Evolutionary conservation across 1,140 invertebrate genomes (phyloP).

Genomic region (Augochlora pura): DNA sequence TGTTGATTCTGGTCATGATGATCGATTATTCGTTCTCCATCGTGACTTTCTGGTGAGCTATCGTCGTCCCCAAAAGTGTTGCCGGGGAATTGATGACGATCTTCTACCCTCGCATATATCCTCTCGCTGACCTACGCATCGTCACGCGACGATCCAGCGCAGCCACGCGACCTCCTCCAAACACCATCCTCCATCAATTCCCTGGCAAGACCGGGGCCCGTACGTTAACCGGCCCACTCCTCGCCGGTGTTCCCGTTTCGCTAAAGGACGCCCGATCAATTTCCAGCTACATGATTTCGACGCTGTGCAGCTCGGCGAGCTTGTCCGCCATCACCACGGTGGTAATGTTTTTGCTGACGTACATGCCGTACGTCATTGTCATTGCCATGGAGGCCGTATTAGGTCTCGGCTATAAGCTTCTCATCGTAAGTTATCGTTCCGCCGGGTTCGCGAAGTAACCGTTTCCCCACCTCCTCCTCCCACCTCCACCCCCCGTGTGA

Average conservation of each 20-base stretch:
- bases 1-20: constrained; percentile 81
- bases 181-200: too few relatives aligned
- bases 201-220: too few relatives aligned
- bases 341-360: constrained; percentile 83
- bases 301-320: constrained; percentile 84
- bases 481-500: too few relatives aligned
- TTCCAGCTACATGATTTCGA: constrained; percentile 85
- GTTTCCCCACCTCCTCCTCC: too few relatives aligned
- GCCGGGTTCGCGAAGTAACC: background rate
- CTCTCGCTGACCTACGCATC: too few relatives aligned
- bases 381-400: constrained; percentile 83
- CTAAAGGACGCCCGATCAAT: background rate
- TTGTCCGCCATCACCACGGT: constrained; percentile 83
- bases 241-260: too few relatives aligned
- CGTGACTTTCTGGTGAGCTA: constrained; percentile 83
- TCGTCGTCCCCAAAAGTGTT: too few relatives aligned
- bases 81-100: too few relatives aligned
- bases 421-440: constrained; percentile 80
- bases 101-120: too few relatives aligned
- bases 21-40: constrained; percentile 82
- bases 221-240: too few relatives aligned
- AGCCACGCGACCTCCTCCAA: too few relatives aligned
- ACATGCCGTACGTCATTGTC: constrained; percentile 85
- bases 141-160: too few relatives aligned
- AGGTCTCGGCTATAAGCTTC: constrained; percentile 79